phyloP scores from a whole-genome alignment of 2,797 vertebrate genomes.

The Sebastes baramenuke region DNA sequence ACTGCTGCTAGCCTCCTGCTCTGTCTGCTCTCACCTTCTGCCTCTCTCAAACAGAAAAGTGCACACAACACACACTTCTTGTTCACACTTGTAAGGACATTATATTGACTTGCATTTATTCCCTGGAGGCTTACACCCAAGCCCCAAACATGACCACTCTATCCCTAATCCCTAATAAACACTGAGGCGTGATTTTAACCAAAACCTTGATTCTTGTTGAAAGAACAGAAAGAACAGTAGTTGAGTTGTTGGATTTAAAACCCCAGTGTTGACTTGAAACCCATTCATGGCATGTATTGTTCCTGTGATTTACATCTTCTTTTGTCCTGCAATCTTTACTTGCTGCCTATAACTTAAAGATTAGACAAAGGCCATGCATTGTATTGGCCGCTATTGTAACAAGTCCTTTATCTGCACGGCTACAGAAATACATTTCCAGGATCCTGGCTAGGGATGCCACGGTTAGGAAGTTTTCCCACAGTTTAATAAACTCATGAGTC shows the following conservation, averaged over 20 bases:
- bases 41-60: conserved; percentile 6
- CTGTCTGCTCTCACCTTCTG: conserved; percentile 25
- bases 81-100: neutral
- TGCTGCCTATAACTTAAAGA: conserved; percentile 19
- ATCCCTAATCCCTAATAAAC: neutral
- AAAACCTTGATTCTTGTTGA: neutral
- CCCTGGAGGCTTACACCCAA: neutral
- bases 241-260: neutral
- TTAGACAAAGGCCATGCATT: conserved; percentile 22
- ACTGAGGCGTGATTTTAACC: neutral
- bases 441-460: neutral
- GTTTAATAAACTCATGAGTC: too few relatives aligned
- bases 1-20: conserved; percentile 32
- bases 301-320: conserved; percentile 39
- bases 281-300: neutral
- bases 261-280: neutral
- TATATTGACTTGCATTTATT: neutral
- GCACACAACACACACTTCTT: neutral
- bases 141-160: neutral
- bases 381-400: conserved; percentile 14
- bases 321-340: conserved; percentile 30
- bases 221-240: neutral
- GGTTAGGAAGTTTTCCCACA: too few relatives aligned
- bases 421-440: neutral
- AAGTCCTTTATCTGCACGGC: conserved; percentile 47